A percentile compares a stretch with the other conserved stretches of the same genome.
Evolutionary conservation across 2,888 invertebrate genomes (phyloP).

Genomic region (Tromatobia lineatoria): DNA sequence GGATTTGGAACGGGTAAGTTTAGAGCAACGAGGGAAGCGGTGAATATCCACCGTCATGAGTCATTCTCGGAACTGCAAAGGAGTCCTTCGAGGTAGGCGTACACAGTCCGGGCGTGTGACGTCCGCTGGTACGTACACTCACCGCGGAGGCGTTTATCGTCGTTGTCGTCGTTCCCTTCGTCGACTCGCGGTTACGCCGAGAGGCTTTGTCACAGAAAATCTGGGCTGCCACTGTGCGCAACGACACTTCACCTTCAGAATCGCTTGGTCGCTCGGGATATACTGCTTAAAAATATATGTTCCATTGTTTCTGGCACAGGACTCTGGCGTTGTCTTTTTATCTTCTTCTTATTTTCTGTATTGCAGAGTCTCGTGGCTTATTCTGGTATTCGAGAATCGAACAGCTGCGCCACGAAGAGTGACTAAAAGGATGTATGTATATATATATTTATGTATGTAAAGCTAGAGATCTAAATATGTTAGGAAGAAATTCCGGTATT

Average conservation of each 20-base stretch:
- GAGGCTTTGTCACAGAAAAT: slow-evolving; percentile 26
- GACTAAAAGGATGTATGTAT: slow-evolving; percentile 11
- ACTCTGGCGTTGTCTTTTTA: background rate
- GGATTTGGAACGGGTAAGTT: background rate
- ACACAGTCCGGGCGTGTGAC: slow-evolving; percentile 29
- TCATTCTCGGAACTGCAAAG: slow-evolving; percentile 66
- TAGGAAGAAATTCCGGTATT: background rate
- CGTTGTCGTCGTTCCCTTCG: slow-evolving; percentile 47
- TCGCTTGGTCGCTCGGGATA: background rate
- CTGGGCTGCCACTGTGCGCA: slow-evolving; percentile 32
- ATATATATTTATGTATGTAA: background rate
- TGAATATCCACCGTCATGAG: slow-evolving; percentile 62
- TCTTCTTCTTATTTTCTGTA: slow-evolving; percentile 11
- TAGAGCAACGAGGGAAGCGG: slow-evolving; percentile 3
- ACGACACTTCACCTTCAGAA: slow-evolving; percentile 9
- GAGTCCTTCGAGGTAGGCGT: slow-evolving; percentile 56
- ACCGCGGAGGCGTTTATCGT: slow-evolving; percentile 71
- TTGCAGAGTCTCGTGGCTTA: slow-evolving; percentile 26
- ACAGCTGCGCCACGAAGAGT: slow-evolving; percentile 34
- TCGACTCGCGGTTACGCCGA: slow-evolving; percentile 12
- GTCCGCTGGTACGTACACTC: slow-evolving; percentile 36
- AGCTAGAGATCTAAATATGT: background rate
- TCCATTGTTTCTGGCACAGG: slow-evolving; percentile 44
- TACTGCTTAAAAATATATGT: slow-evolving; percentile 7
- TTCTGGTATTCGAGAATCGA: slow-evolving; percentile 25